Conservation (phyloP, 2,888 invertebrate species). For the Perdita meconis region DNA sequence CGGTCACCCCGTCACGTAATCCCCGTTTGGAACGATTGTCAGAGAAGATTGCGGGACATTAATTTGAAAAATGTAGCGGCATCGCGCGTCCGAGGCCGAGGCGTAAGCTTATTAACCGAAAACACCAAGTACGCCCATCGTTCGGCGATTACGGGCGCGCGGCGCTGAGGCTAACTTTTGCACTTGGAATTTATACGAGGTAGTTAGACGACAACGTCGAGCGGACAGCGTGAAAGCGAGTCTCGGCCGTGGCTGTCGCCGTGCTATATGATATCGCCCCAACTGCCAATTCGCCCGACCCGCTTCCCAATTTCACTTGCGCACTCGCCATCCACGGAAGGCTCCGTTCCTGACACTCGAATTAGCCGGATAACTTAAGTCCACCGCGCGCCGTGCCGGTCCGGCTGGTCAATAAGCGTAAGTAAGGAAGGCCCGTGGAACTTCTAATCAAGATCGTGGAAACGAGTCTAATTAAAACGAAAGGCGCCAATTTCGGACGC, state of each 20-base stretch:
- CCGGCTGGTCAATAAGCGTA: conserved; percentile 38
- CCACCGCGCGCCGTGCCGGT: conserved; percentile 7
- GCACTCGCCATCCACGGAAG: conserved; percentile 33
- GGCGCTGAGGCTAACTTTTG: conserved; percentile 39
- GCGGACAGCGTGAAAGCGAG: conserved; percentile 1
- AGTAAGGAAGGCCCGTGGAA: conserved; percentile 19
- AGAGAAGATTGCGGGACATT: conserved; percentile 69
- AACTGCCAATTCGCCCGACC: conserved; percentile 38
- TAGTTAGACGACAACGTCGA: conserved; percentile 19
- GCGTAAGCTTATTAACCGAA: conserved; percentile 65
- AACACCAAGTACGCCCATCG: conserved; percentile 49
- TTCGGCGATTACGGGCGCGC: conserved; percentile 46
- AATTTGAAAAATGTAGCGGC: conserved; percentile 73
- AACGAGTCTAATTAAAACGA: conserved; percentile 42
- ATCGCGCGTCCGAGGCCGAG: conserved; percentile 37
- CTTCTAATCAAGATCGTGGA: conserved; percentile 49
- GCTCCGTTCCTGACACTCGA: conserved; percentile 33
- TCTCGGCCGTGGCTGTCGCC: background rate
- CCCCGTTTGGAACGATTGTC: conserved; percentile 69
- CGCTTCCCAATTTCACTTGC: conserved; percentile 45
- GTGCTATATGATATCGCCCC: conserved; percentile 31
- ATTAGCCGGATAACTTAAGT: conserved; percentile 56
- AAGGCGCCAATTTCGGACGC: background rate
- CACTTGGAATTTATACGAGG: conserved; percentile 42
- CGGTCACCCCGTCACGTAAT: conserved; percentile 72